phyloP scores from a whole-genome alignment of 2,797 vertebrate species.

The Leucoraja ocellata region DNA sequence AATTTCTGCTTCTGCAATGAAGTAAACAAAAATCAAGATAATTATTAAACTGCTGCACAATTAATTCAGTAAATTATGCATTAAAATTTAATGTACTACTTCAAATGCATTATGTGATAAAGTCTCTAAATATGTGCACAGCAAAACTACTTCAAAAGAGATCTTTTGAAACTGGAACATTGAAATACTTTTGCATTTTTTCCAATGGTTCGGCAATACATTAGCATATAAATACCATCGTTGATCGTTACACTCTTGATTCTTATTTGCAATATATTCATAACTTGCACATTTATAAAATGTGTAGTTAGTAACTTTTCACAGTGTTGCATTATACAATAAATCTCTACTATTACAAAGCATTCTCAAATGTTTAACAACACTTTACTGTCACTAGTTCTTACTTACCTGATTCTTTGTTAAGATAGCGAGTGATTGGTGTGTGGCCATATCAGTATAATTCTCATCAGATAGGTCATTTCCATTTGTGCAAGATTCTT shows the following conservation, averaged over 20 bases:
- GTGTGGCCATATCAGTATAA: constrained; percentile 72
- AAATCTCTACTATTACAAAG: background rate
- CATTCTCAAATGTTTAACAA: background rate
- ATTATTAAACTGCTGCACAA: background rate
- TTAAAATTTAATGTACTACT: background rate
- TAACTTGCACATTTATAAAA: background rate
- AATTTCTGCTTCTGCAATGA: background rate
- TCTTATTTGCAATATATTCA: background rate
- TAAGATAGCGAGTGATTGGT: constrained; percentile 73
- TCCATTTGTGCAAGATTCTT: constrained; percentile 78
- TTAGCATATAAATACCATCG: background rate
- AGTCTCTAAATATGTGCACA: background rate
- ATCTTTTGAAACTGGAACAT: background rate
- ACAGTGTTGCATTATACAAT: background rate
- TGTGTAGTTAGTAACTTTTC: background rate
- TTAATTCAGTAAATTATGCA: background rate
- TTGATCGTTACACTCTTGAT: background rate
- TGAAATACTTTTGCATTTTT: background rate
- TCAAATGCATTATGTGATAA: background rate
- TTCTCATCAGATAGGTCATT: constrained; percentile 78
- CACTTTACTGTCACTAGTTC: background rate
- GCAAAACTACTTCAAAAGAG: background rate
- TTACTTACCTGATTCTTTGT: constrained; percentile 80
- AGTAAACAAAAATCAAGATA: background rate
- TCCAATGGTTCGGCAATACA: background rate